Conservation (phyloP, 2,888 invertebrate genomes). For the Caenorhabditis sp. region DNA sequence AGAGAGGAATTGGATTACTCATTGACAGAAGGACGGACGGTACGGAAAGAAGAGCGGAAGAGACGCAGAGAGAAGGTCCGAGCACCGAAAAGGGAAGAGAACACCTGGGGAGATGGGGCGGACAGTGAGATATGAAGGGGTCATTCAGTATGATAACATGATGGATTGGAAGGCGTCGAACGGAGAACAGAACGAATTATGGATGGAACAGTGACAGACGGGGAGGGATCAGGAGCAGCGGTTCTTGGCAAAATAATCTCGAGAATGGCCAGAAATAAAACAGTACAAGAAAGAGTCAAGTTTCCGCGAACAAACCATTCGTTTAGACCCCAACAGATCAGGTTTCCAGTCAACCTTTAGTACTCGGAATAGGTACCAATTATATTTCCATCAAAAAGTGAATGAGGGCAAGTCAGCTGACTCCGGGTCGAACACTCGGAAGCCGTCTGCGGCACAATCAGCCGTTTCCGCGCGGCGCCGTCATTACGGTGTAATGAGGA, state of each 20-base stretch:
- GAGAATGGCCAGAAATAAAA: neutral
- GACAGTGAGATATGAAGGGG: neutral
- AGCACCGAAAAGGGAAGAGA: constrained; percentile 6
- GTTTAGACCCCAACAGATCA: constrained; percentile 19
- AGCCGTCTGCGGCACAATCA: constrained; percentile 2
- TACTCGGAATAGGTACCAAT: constrained; percentile 2
- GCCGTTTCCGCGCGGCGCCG: neutral
- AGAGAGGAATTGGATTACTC: constrained; percentile 14
- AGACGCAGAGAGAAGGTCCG: constrained; percentile 7
- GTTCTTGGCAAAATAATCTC: too few species aligned
- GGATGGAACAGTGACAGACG: too few species aligned
- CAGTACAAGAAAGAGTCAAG: too few species aligned
- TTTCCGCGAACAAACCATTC: constrained; percentile 1
- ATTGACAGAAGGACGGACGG: neutral
- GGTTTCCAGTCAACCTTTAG: constrained; percentile 35
- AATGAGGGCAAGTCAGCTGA: constrained; percentile 9
- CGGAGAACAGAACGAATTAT: too few species aligned
- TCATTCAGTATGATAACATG: neutral
- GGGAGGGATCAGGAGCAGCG: too few species aligned
- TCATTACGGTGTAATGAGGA: constrained; percentile 16
- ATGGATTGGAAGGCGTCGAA: neutral
- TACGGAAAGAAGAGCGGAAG: neutral
- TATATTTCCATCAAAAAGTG: constrained; percentile 18
- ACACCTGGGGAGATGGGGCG: constrained; percentile 12
- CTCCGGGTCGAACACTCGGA: too few species aligned